phyloP scores from a whole-genome alignment of 2,797 vertebrate genomes.

The Sarcophilus harrisii region DNA sequence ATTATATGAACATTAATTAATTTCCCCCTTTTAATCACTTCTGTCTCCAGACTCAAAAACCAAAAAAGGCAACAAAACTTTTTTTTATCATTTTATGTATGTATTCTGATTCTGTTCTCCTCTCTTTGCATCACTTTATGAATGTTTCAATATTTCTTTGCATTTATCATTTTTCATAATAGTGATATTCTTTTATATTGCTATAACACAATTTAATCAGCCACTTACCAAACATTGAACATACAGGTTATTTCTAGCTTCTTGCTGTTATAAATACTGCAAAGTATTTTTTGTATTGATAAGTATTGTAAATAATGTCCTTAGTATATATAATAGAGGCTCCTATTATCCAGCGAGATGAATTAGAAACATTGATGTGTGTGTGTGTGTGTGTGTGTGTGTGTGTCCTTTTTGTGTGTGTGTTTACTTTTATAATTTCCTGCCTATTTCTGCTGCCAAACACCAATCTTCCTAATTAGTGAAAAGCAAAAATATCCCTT shows the following conservation, averaged over 20 bases:
- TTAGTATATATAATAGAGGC: not conserved
- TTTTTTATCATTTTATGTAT: not conserved
- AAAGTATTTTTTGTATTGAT: not conserved
- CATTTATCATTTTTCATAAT: not conserved
- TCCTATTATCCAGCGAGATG: not conserved
- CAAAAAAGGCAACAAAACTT: not conserved
- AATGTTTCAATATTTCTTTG: not conserved
- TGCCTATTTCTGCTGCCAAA: not conserved
- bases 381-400: too few relatives aligned
- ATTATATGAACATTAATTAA: not conserved
- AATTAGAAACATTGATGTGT: not conserved
- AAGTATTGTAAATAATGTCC: not conserved
- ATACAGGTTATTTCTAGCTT: not conserved
- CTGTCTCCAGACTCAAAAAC: not conserved
- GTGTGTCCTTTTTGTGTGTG: too few relatives aligned
- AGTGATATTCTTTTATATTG: not conserved
- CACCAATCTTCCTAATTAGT: slow-evolving; percentile 1
- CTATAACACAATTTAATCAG: not conserved
- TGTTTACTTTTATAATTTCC: too few relatives aligned
- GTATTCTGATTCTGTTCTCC: not conserved
- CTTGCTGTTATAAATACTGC: not conserved
- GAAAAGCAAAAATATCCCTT: slow-evolving; percentile 1
- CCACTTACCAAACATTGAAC: not conserved
- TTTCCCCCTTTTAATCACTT: not conserved
- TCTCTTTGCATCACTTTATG: not conserved